A percentile compares a stretch with the other conserved stretches of the same genome.
These are phyloP conservation scores for Delichon dasypus DNA, from an alignment of 2,797 vertebrate genomes.

Conservation along the genomic window DNA sequence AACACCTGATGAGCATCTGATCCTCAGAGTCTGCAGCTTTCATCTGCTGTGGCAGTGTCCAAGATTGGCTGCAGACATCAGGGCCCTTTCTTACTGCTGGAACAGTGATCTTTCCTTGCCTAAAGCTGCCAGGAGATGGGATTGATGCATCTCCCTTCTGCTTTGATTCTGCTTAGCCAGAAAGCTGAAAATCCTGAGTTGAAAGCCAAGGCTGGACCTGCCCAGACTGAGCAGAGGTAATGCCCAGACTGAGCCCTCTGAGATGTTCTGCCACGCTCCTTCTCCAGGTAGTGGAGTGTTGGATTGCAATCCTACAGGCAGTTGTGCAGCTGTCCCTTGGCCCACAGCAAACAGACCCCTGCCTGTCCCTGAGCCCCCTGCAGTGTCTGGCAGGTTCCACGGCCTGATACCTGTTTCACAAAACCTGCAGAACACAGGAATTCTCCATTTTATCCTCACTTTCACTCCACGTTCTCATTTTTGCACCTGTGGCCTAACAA, in stretches of 20 bases:
- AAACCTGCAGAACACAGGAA: not conserved
- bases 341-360: not conserved
- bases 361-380: not conserved
- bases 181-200: not conserved
- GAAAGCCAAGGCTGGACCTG: not conserved
- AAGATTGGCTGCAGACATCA: not conserved
- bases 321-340: not conserved
- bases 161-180: not conserved
- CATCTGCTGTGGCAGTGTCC: not conserved
- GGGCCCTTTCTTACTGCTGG: not conserved
- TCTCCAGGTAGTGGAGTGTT: not conserved
- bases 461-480: not conserved
- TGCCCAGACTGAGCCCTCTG: not conserved
- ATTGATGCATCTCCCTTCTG: not conserved
- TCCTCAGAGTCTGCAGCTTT: not conserved
- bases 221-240: not conserved
- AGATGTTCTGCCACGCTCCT: not conserved
- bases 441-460: constrained; percentile 21
- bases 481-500: constrained; percentile 26
- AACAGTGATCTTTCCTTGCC: not conserved
- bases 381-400: not conserved
- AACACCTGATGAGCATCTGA: not conserved
- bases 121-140: not conserved
- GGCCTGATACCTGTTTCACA: not conserved
- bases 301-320: not conserved